Conservation (phyloP, 30 jellyfish, hydroid and myxozoan genomes). For the Hydractinia symbiolongicarpus region DNA sequence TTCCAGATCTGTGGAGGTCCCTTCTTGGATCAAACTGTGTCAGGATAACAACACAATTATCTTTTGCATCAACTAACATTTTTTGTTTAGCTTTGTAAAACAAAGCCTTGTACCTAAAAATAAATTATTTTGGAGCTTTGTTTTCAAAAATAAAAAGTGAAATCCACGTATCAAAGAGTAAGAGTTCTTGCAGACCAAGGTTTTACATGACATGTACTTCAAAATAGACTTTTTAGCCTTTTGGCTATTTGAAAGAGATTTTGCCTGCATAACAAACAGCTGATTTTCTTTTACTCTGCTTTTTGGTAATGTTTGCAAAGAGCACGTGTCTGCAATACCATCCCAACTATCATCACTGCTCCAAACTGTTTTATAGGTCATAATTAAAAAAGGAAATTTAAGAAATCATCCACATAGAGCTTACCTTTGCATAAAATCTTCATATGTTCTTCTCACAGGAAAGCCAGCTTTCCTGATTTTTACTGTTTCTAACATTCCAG, state of each 20-base stretch:
- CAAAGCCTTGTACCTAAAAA: conserved; percentile 76
- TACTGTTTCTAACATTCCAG: conserved; percentile 97
- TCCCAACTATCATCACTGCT: too few species aligned
- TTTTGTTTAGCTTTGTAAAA: conserved; percentile 41
- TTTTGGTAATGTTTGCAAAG: too few species aligned
- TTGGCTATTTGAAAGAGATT: too few species aligned
- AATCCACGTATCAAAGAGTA: background rate
- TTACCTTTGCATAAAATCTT: conserved; percentile 77
- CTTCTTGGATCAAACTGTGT: conserved; percentile 56
- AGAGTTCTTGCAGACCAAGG: too few species aligned
- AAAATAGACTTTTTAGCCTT: too few species aligned
- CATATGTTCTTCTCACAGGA: conserved; percentile 86
- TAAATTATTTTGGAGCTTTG: background rate
- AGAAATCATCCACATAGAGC: background rate
- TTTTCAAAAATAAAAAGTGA: background rate
- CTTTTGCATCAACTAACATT: conserved; percentile 69
- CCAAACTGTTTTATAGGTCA: too few species aligned
- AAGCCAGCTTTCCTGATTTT: conserved; percentile 97
- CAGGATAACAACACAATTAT: conserved; percentile 48
- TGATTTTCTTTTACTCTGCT: too few species aligned
- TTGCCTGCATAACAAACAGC: too few species aligned
- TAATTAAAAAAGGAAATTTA: too few species aligned
- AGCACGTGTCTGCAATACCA: too few species aligned
- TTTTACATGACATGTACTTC: too few species aligned
- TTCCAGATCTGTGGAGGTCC: conserved; percentile 74